Base-by-base conservation (phyloP, 2,888 invertebrate species). In the Eudemis profundana region DNA sequence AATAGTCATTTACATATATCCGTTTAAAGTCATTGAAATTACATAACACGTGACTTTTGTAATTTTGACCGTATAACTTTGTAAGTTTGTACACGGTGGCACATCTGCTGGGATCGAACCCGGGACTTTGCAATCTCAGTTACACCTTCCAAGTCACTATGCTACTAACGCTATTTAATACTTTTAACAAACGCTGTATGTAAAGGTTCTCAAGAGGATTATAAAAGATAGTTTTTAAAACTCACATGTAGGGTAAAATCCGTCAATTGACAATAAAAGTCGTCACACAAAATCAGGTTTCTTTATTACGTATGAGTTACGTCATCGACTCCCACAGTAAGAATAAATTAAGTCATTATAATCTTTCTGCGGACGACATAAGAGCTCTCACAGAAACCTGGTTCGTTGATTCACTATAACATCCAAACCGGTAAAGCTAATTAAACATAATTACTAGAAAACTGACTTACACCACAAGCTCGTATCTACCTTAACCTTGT, bases 371-470 rank as follows among this genome's bases (percentile, higher is more conserved):
- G 1, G 4, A 23, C 5, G 23, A 19, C 27, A 44, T 56, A 44
- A 56, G 56, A 56, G 19, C 17, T 44, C 8, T 29, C 29, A n/a
- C 29, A 56, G 29, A 7, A 19, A 12, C 14, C 5, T 15, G 10
- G 10, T 15, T 10, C 5, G 42, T 29, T 44, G 29, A 29, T 27
- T 54, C 7, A 23, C 36, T 36, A 10, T 15, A 49, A 27, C 29
- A 29, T 50, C 29, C 17, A 40, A 49, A 61, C 38, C 50, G 49
- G 50, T 61, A 36, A 50, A 29, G 50, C 40, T 61, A 61, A 61
- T 61, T 60, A 61, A 61, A 29, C 50, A 29, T 60, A 50, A 60
- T 60, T 40, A 21, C 27, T 4, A 60, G 27, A 29, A 14, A 17
- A 14, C 15, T 36, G 17, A 40, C 33, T 27, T 19, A 23, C 14